These are phyloP conservation scores for Strix occidentalis DNA, from an alignment of 2,797 vertebrate genomes.

Conservation along the genomic window DNA sequence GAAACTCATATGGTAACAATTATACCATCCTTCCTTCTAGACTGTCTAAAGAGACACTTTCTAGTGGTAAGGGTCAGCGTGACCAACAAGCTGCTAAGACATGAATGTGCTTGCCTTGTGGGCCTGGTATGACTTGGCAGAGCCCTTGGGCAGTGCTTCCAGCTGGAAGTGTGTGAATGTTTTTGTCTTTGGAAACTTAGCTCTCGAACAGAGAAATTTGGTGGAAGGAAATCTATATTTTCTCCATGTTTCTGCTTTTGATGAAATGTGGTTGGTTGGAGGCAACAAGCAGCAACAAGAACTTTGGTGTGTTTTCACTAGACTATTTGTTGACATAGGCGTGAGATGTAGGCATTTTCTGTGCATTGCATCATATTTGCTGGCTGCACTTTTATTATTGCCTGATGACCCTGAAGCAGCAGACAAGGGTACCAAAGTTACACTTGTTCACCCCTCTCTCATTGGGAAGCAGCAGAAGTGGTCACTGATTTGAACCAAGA, in stretches of 20 bases:
- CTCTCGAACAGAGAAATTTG: fast-evolving
- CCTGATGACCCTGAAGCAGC: neutral
- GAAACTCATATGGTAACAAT: neutral
- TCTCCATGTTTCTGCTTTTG: neutral
- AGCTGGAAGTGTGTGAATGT: neutral
- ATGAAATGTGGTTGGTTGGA: neutral
- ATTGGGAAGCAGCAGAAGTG: neutral
- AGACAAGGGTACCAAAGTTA: neutral
- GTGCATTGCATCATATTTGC: neutral
- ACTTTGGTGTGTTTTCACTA: neutral
- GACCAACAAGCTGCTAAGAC: neutral
- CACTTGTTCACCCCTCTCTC: neutral
- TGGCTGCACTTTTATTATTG: neutral
- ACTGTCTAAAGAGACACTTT: neutral
- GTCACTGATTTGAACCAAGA: neutral
- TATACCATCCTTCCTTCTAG: neutral
- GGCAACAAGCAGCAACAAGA: neutral
- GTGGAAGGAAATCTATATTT: neutral
- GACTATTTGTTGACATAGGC: neutral
- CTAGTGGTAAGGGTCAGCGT: neutral
- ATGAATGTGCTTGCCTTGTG: neutral
- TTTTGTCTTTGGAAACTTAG: neutral
- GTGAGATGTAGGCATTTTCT: neutral
- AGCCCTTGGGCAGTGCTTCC: neutral
- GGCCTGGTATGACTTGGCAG: neutral